Percentiles rank a stretch among this genome's conserved stretches.
phyloP scores from a whole-genome alignment of 2,797 vertebrate genomes.

The Sebastolobus alascanus region DNA sequence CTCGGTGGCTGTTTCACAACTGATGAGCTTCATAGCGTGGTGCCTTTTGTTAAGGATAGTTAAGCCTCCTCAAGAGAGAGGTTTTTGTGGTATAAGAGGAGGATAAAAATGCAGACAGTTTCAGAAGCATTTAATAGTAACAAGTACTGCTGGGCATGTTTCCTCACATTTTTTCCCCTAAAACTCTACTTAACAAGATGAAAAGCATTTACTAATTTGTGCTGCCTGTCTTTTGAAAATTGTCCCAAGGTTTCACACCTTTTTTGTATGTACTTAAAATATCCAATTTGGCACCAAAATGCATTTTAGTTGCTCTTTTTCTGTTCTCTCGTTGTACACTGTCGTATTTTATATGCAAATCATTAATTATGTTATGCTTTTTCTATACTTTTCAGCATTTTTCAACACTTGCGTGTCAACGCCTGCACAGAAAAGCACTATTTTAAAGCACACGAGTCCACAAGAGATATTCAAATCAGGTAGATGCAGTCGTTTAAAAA shows the following conservation, averaged over 20 bases:
- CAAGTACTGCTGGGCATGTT: conserved; percentile 8
- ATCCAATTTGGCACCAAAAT: neutral
- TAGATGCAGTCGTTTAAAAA: neutral
- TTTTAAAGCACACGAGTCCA: neutral
- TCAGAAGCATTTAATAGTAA: conserved; percentile 44
- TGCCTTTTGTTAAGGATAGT: conserved; percentile 51
- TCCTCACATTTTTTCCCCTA: neutral
- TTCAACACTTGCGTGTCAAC: neutral
- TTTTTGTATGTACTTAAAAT: conserved; percentile 1
- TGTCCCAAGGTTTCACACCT: conserved; percentile 30
- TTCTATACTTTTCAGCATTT: neutral
- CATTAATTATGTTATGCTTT: neutral
- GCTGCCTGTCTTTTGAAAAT: conserved; percentile 16
- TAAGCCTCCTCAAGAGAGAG: conserved; percentile 48
- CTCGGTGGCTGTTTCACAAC: conserved; percentile 52
- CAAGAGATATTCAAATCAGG: neutral
- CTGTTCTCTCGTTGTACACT: neutral
- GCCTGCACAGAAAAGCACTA: neutral
- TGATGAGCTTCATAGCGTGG: conserved; percentile 42
- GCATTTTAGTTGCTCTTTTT: neutral
- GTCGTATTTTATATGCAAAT: neutral
- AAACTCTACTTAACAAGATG: conserved; percentile 21
- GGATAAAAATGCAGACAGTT: conserved; percentile 49
- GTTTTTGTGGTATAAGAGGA: conserved; percentile 21
- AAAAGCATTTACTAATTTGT: conserved; percentile 16